A percentile compares a stretch with the other conserved stretches of the same genome.
These are phyloP conservation scores for Drosophila mercatorum DNA, from an alignment of 2,888 invertebrate species.

Conservation along the genomic window DNA sequence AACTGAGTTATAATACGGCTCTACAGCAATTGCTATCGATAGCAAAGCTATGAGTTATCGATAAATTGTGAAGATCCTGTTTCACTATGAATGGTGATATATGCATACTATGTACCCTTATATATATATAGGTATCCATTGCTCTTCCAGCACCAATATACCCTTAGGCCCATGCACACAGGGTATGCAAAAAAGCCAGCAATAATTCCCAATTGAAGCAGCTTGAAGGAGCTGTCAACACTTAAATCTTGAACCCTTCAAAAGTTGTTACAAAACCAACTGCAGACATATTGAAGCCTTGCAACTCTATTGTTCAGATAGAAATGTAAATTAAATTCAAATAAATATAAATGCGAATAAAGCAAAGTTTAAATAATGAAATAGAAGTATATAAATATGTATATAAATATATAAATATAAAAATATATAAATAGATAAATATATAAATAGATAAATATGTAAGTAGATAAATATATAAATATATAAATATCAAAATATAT, in stretches of 20 bases:
- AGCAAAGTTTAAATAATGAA: neutral
- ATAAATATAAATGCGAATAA: too few relatives aligned
- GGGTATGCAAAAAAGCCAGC: slow-evolving; percentile 18
- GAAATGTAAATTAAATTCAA: neutral
- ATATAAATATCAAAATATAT: too few relatives aligned
- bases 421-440: neutral
- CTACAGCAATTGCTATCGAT: neutral
- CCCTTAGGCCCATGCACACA: neutral
- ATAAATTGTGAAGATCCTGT: neutral
- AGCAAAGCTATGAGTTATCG: neutral
- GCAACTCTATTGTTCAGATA: neutral
- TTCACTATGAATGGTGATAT: neutral
- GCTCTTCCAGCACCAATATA: neutral
- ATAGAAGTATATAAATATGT: neutral
- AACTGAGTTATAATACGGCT: too few relatives aligned
- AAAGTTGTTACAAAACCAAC: neutral
- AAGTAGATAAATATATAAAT: too few relatives aligned
- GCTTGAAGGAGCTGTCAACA: slow-evolving; percentile 5
- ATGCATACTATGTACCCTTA: too few relatives aligned
- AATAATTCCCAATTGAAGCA: slow-evolving; percentile 19
- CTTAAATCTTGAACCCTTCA: slow-evolving; percentile 12
- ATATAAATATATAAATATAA: neutral
- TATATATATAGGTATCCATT: too few relatives aligned
- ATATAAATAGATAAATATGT: too few relatives aligned
- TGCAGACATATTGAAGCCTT: slow-evolving; percentile 5